A percentile compares a stretch with the other conserved stretches of the same genome.
Evolutionary conservation across 2,888 invertebrate genomes (phyloP).

Genomic region (Chloromyia formosa): DNA sequence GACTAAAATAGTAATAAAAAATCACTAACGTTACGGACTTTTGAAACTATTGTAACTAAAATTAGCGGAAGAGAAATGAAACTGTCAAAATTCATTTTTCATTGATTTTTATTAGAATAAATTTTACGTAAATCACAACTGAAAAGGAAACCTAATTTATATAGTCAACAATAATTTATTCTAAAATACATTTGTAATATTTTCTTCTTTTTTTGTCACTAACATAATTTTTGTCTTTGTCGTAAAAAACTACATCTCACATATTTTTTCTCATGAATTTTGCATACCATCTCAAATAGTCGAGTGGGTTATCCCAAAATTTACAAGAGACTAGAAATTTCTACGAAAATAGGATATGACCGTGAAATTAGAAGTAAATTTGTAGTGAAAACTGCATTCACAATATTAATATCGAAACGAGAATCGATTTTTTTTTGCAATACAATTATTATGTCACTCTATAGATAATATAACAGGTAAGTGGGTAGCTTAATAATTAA

Average conservation of each 20-base stretch:
- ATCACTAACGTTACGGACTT: too few relatives aligned
- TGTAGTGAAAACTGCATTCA: background rate
- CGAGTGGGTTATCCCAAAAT: constrained; percentile 31
- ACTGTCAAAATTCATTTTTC: too few relatives aligned
- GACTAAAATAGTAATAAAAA: too few relatives aligned
- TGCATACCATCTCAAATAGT: constrained; percentile 2
- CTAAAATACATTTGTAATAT: background rate
- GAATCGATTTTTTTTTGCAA: background rate
- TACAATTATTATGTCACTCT: background rate
- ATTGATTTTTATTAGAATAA: too few relatives aligned
- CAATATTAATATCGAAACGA: background rate
- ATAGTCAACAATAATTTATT: constrained; percentile 38
- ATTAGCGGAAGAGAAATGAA: too few relatives aligned
- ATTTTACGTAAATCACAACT: too few relatives aligned
- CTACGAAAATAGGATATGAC: constrained; percentile 38
- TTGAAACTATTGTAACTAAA: too few relatives aligned
- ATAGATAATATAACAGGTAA: background rate
- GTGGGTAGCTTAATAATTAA: background rate
- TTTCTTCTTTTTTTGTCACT: background rate
- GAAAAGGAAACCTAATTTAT: too few relatives aligned
- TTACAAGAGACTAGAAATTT: constrained; percentile 48
- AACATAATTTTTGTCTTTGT: background rate
- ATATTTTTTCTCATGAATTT: constrained; percentile 6
- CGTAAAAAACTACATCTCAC: background rate
- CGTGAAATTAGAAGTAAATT: constrained; percentile 2